Base-by-base conservation (phyloP, 2,797 vertebrate genomes). In the Morelia viridis region DNA sequence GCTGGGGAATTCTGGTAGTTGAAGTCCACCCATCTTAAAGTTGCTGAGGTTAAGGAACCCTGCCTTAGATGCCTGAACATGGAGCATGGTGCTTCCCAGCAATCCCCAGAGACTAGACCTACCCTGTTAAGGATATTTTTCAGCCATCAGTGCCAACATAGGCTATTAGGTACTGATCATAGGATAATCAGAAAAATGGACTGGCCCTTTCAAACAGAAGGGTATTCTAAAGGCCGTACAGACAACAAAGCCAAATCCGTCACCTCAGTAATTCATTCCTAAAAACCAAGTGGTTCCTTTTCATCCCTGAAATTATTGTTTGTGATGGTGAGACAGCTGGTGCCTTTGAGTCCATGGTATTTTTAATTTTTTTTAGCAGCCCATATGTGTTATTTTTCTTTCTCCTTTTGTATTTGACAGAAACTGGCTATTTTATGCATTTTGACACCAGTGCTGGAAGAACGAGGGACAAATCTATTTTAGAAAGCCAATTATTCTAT, bases 341-440 rank as follows among this genome's bases (percentile, higher is more conserved):
- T 15, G 58, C 56, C 31, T n/a, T 22, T 89, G 50, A 88, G 35
- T 15, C 61, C 24, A 4, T 26, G n/a, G 0, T 2, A n/a, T 84
- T 84, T 53, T 5, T 28, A 26, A 85, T 71, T 35, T 41, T 3
- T 41, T 94, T 90, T 58, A 24, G 0, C 1, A 0, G 0, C 10
- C 13, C 0, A 24, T 62, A 3, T n/a, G 0, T 24, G 89, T 61
- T 58, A 10, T 92, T 65, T 89, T 53, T 71, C 93, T 10, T 85
- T 31, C 89, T 93, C 86, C 90, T 92, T 88, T 86, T 93, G 56
- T 89, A 24, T 35, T 96, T 92, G 91, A 94, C 96, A 99, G 99
- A 95, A 85, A 97, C 97, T 5, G 99, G 99, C 13, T 98, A 98
- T 96, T 99, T 99, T 95, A 99, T 99, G 98, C 98, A 99, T 97